Evolutionary conservation across 2,888 invertebrate species (phyloP), one percentile per base, ranked within the genome.

Genomic region (Erebia epiphron): DNA sequence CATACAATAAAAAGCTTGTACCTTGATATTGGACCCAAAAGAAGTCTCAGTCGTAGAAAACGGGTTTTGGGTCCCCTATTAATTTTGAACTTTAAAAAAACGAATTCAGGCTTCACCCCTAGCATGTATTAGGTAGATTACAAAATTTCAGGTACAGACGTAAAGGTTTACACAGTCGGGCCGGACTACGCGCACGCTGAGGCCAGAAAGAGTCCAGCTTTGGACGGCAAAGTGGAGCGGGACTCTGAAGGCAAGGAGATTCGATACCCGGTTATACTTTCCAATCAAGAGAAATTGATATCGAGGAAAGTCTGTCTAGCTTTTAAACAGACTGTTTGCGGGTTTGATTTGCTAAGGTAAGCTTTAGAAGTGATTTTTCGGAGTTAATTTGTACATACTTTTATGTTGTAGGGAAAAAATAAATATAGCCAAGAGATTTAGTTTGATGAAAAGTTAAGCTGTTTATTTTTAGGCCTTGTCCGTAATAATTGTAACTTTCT

Each of bases 181-280:
- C 99, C 99, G 0, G 99, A 99, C 90, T 99, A 99, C 89, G 99
- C 99, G 3, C 99, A 99, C 91, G 99, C 99, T 0, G 99, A 99
- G 89, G 99, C 99, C 0, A 94, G 99, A 69, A 99, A 99, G 88
- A 99, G 99, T 70, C 99, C 99, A 0, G 99, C 99, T 0, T 93
- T 99, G 14, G 99, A 99, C 90, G 99, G 99, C 0, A 99, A 99
- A 91, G 99, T 99, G 57, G 99, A 99, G 86, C 94, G 99, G 60
- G 99, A 99, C 86, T 97, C 98, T 9, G 99, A 99, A 84, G 99
- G 99, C 75, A 98, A 98, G 87, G 99, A 99, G 94, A 98, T 99
- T 77, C 95, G 99, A 54, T 99, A 99, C 91, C 99, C 99, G 1
- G 99, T 99, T 10, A 99, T 99, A 85, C 92, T 99, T 74, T 98